These are phyloP conservation scores for Gadopsis bispinosus DNA, from an alignment of 2,797 vertebrate genomes.

Conservation along the genomic window DNA sequence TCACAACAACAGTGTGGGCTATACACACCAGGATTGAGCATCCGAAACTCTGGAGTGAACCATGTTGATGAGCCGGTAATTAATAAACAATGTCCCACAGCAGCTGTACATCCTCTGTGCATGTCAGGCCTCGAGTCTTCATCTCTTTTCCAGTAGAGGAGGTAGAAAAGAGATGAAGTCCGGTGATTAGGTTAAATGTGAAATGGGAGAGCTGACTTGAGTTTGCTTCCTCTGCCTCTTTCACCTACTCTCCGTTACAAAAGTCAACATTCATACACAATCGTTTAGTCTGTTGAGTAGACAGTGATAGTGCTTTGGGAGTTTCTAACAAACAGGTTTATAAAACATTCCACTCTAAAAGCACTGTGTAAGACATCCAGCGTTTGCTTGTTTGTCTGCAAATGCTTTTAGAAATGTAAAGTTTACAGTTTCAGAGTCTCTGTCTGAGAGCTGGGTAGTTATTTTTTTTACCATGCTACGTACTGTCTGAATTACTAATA, in stretches of 20 bases:
- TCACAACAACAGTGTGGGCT: slow-evolving; percentile 41
- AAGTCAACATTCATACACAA: slow-evolving; percentile 57
- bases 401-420: slow-evolving; percentile 36
- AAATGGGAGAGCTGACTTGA: slow-evolving; percentile 17
- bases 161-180: slow-evolving; percentile 13
- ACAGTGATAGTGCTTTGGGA: slow-evolving; percentile 20
- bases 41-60: slow-evolving; percentile 20
- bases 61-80: neutral
- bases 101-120: slow-evolving; percentile 19
- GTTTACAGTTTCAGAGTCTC: slow-evolving; percentile 15
- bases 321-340: slow-evolving; percentile 48
- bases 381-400: slow-evolving; percentile 16
- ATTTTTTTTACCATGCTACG: slow-evolving; percentile 29
- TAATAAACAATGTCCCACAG: slow-evolving; percentile 19
- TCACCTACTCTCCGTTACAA: slow-evolving; percentile 28
- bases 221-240: slow-evolving; percentile 18
- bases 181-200: slow-evolving; percentile 20
- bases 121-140: neutral
- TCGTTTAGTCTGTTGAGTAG: slow-evolving; percentile 2
- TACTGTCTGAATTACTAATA: slow-evolving; percentile 32
- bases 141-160: slow-evolving; percentile 13
- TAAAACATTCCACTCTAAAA: slow-evolving; percentile 61
- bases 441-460: slow-evolving; percentile 13
- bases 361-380: slow-evolving; percentile 26
- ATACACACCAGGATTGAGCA: slow-evolving; percentile 32